Evolutionary conservation across 2,797 vertebrate species (phyloP).

Genomic region (Avahi laniger): DNA sequence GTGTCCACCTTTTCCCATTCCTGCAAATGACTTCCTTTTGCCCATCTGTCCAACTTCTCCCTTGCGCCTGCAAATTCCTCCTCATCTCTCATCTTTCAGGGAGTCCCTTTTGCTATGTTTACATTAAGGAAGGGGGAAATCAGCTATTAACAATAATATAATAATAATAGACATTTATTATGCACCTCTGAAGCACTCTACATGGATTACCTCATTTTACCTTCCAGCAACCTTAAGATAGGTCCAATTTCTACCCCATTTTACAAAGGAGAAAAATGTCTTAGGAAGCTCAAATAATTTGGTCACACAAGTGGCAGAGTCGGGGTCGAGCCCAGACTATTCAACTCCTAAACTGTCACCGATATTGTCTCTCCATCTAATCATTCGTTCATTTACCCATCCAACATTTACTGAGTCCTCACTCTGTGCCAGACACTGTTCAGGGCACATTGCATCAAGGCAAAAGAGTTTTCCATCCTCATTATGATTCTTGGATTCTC

Average conservation of each 20-base stretch:
- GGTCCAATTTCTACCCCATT: not conserved
- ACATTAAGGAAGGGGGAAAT: not conserved
- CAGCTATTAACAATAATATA: not conserved
- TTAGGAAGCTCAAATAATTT: not conserved
- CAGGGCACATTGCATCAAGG: not conserved
- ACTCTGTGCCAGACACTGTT: too few species aligned
- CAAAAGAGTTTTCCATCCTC: not conserved
- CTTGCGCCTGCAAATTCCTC: not conserved
- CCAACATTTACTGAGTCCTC: not conserved
- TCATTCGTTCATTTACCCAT: not conserved
- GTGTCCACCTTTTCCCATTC: not conserved
- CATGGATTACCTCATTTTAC: not conserved
- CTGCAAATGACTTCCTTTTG: not conserved
- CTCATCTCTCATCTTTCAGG: not conserved
- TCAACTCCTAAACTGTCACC: not conserved
- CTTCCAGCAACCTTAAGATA: not conserved
- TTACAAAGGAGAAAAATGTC: not conserved
- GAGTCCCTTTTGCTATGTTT: not conserved
- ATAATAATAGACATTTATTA: not conserved
- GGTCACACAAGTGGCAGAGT: not conserved
- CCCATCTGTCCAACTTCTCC: not conserved
- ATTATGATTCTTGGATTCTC: not conserved
- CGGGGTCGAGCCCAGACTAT: not conserved
- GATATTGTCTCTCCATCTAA: not conserved
- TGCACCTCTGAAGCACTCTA: not conserved